Percentiles rank a stretch among this genome's conserved stretches.
phyloP scores from a whole-genome alignment of 2,888 invertebrate genomes.

The Nemotelus pantherinus region DNA sequence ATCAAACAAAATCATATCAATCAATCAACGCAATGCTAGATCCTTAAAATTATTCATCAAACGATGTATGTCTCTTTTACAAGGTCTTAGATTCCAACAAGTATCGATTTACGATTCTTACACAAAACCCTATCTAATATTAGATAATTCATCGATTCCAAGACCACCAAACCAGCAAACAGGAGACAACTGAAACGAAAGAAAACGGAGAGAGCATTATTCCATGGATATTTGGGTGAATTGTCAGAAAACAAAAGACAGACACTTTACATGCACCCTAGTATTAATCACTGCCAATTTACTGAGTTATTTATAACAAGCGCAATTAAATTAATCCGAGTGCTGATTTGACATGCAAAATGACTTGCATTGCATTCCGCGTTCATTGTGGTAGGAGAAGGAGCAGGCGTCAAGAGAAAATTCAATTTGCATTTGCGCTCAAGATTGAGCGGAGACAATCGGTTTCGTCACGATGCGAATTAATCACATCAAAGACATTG shows the following conservation, averaged over 20 bases:
- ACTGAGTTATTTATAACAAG: conserved; percentile 37
- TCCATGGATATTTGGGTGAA: conserved; percentile 36
- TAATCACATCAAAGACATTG: conserved; percentile 31
- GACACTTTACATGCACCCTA: conserved; percentile 23
- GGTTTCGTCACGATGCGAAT: conserved; percentile 26
- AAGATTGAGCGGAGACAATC: conserved; percentile 29
- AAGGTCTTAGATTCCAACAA: no score
- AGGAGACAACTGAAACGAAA: not conserved
- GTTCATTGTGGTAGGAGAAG: conserved; percentile 22
- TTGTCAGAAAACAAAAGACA: conserved; percentile 37
- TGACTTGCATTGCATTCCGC: not conserved
- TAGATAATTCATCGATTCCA: not conserved
- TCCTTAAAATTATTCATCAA: not conserved
- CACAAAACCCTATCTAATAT: not conserved
- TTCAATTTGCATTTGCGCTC: not conserved
- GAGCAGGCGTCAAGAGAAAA: conserved; percentile 15
- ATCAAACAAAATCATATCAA: no score
- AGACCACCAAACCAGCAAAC: not conserved
- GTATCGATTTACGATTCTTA: not conserved
- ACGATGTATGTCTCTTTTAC: not conserved
- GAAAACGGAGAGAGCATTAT: conserved; percentile 17
- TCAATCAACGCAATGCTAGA: not conserved
- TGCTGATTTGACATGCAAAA: conserved; percentile 41
- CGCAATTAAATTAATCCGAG: conserved; percentile 40
- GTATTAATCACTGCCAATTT: conserved; percentile 40